phyloP scores from a whole-genome alignment of 2,113 vertebrate species.

The Osmerus eperlanus region DNA sequence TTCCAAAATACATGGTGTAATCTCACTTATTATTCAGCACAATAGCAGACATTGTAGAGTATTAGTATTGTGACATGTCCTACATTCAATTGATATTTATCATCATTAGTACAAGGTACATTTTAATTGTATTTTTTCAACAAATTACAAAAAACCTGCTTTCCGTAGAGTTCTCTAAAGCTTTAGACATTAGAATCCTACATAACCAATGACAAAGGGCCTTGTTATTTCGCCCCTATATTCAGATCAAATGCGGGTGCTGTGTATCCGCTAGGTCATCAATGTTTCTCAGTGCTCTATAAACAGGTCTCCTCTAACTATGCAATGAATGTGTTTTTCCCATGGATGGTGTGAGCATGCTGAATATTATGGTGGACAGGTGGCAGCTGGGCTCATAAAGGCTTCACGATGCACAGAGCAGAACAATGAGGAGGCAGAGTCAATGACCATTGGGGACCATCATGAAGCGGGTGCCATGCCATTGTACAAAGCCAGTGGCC shows the following conservation, averaged over 20 bases:
- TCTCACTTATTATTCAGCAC: not conserved
- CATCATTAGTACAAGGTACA: not conserved
- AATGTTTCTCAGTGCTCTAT: conserved; percentile 39
- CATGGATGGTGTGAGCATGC: conserved; percentile 34
- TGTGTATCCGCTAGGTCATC: conserved; percentile 28
- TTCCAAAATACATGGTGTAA: not conserved
- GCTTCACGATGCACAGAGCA: conserved; percentile 59
- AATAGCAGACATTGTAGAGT: conserved; percentile 26
- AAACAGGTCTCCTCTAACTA: conserved; percentile 26
- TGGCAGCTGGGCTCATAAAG: conserved; percentile 70
- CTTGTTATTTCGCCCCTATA: no score
- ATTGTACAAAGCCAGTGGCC: conserved; percentile 63
- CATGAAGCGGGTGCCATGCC: conserved; percentile 62
- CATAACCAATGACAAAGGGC: no score
- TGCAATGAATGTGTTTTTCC: conserved; percentile 48
- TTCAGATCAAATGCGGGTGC: no score
- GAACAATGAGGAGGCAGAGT: conserved; percentile 71
- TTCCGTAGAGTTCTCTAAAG: no score
- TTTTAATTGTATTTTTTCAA: not conserved
- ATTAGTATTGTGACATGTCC: conserved; percentile 3
- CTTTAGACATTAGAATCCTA: no score
- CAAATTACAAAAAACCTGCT: no score
- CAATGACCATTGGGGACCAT: conserved; percentile 63
- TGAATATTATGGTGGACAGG: conserved; percentile 63
- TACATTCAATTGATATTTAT: no score